phyloP scores from a whole-genome alignment of 2,888 invertebrate species.

The Muscina levida region DNA sequence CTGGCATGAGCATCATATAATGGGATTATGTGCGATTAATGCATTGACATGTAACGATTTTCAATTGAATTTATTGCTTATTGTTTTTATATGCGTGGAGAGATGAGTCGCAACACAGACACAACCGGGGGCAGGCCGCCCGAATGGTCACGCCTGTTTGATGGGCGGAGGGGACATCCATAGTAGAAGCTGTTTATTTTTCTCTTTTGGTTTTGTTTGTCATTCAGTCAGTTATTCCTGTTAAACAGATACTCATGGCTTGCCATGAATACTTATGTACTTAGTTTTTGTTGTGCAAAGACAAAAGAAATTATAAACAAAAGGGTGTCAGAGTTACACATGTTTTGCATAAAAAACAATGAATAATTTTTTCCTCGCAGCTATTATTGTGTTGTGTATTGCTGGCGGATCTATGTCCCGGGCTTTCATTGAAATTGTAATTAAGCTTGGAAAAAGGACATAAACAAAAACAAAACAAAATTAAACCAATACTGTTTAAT shows the following conservation, averaged over 20 bases:
- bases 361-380: constrained; percentile 57
- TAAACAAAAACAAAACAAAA: constrained; percentile 57
- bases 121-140: constrained; percentile 26
- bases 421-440: constrained; percentile 62
- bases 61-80: constrained; percentile 80
- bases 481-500: constrained; percentile 29
- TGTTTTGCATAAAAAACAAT: constrained; percentile 66
- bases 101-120: constrained; percentile 17
- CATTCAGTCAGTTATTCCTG: not conserved
- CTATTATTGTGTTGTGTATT: constrained; percentile 51
- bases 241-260: constrained; percentile 25
- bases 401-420: constrained; percentile 65
- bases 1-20: constrained; percentile 74
- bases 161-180: not conserved
- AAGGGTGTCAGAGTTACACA: constrained; percentile 65
- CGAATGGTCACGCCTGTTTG: not conserved
- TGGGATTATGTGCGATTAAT: constrained; percentile 81
- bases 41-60: constrained; percentile 81
- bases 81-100: constrained; percentile 72
- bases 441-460: constrained; percentile 56
- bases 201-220: not conserved
- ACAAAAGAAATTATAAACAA: constrained; percentile 53
- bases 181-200: constrained; percentile 26
- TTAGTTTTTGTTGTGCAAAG: constrained; percentile 47
- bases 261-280: constrained; percentile 31